A percentile compares a stretch with the other conserved stretches of the same genome.
Evolutionary conservation across 2,113 vertebrate species (phyloP).

Genomic region (Semicossyphus pulcher): DNA sequence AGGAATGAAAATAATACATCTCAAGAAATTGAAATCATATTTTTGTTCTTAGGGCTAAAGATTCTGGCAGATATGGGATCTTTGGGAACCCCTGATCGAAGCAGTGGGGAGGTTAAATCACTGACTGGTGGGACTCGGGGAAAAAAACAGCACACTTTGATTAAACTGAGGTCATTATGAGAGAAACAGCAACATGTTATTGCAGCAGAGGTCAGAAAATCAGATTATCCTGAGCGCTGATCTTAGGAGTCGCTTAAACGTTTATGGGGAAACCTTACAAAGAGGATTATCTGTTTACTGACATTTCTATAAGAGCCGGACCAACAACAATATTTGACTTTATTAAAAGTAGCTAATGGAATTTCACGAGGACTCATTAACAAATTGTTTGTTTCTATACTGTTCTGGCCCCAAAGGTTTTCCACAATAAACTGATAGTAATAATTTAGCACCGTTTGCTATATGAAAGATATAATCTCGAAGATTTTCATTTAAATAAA

Average conservation of each 20-base stretch:
- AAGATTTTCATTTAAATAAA: no score
- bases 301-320: slow-evolving; percentile 12
- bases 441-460: no score
- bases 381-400: no score
- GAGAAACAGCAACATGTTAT: slow-evolving; percentile 55
- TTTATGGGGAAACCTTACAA: slow-evolving; percentile 22
- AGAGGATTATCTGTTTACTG: slow-evolving; percentile 32
- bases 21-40: not conserved
- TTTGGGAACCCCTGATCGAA: slow-evolving; percentile 32
- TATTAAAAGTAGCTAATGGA: no score
- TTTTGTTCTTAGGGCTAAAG: not conserved
- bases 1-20: not conserved
- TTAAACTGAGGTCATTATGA: slow-evolving; percentile 17
- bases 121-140: not conserved
- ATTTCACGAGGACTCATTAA: no score
- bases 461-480: no score
- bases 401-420: no score
- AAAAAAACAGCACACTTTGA: slow-evolving; percentile 6
- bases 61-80: not conserved
- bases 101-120: slow-evolving; percentile 19
- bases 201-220: slow-evolving; percentile 47
- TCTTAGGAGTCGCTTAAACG: slow-evolving; percentile 22
- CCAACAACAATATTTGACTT: not conserved
- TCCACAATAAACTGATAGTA: no score
- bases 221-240: slow-evolving; percentile 56